Conservation (phyloP, 2,797 vertebrate genomes). For the Limnodromus scolopaceus region DNA sequence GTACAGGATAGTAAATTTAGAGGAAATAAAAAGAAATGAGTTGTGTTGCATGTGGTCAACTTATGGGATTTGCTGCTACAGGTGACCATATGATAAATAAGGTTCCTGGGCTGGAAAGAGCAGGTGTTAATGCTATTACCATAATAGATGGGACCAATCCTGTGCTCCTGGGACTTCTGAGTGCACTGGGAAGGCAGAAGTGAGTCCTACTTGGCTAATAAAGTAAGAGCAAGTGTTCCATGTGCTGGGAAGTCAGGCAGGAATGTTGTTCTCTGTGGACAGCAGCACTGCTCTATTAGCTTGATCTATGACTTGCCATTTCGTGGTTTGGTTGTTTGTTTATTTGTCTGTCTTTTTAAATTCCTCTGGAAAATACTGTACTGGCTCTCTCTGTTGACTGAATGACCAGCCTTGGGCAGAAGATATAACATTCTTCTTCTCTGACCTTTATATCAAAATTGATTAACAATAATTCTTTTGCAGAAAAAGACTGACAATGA, state of each 20-base stretch:
- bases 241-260: not conserved
- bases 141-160: not conserved
- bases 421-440: conserved; percentile 24
- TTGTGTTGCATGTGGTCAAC: not conserved
- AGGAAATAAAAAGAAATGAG: not conserved
- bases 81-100: not conserved
- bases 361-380: conserved; percentile 31
- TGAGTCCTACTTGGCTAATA: conserved; percentile 17
- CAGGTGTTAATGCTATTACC: not conserved
- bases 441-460: conserved; percentile 58
- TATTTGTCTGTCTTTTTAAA: conserved; percentile 43
- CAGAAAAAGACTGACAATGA: conserved; percentile 49
- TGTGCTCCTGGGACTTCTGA: not conserved
- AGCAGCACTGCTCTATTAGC: not conserved
- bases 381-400: not conserved
- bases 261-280: not conserved
- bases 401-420: not conserved
- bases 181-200: not conserved
- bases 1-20: not conserved
- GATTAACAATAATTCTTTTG: conserved; percentile 54
- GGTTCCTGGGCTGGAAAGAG: not conserved
- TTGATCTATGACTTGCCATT: conserved; percentile 42
- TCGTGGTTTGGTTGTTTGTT: conserved; percentile 24
- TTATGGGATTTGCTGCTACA: not conserved
- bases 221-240: not conserved